Evolutionary conservation across 2,888 invertebrate genomes (phyloP).

Genomic region (Heliconius ismenius): DNA sequence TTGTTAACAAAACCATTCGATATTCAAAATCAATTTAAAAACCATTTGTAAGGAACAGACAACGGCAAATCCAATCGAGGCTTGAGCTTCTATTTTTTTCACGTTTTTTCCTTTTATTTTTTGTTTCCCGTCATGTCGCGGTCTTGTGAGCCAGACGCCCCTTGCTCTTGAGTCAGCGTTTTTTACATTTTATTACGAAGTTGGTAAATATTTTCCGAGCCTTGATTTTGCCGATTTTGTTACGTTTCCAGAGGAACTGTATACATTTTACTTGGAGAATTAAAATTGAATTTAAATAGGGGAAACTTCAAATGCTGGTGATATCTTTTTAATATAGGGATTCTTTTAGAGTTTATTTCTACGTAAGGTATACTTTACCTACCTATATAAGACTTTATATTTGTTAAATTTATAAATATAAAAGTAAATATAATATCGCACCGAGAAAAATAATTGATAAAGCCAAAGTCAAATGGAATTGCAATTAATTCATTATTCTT

Average conservation of each 20-base stretch:
- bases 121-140: conserved; percentile 75
- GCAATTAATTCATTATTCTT: background rate
- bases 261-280: conserved; percentile 42
- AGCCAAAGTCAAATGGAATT: background rate
- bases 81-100: conserved; percentile 71
- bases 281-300: conserved; percentile 37
- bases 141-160: conserved; percentile 78
- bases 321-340: background rate
- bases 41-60: conserved; percentile 79
- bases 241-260: conserved; percentile 51
- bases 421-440: background rate
- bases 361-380: background rate
- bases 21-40: conserved; percentile 79
- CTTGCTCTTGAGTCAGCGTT: conserved; percentile 78
- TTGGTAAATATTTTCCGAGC: conserved; percentile 78
- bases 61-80: conserved; percentile 78
- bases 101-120: conserved; percentile 60
- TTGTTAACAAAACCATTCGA: conserved; percentile 65
- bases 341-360: background rate
- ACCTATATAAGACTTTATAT: background rate
- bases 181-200: conserved; percentile 77
- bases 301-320: background rate
- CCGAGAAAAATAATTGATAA: background rate
- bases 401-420: background rate
- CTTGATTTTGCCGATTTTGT: conserved; percentile 66